phyloP scores from a whole-genome alignment of 2,888 invertebrate genomes.

The Zelleria hepariella region DNA sequence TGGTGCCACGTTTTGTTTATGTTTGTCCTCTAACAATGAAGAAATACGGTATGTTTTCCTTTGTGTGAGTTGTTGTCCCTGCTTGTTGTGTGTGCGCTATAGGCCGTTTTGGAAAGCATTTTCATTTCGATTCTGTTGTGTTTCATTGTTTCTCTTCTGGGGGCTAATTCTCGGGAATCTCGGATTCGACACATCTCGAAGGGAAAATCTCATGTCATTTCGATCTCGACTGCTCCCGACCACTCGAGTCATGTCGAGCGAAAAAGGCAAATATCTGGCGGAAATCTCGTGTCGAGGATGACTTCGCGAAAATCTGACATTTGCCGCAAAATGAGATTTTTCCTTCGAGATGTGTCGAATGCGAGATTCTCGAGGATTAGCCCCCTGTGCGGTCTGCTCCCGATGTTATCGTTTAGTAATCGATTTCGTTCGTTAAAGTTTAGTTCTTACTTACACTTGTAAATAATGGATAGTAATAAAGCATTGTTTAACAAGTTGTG shows the following conservation, averaged over 20 bases:
- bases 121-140: constrained; percentile 30
- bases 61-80: constrained; percentile 59
- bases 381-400: too few species aligned
- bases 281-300: too few species aligned
- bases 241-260: too few species aligned
- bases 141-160: constrained; percentile 4
- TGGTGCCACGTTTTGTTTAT: constrained; percentile 49
- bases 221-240: too few species aligned
- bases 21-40: constrained; percentile 36
- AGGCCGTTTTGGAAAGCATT: constrained; percentile 69
- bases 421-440: constrained; percentile 19
- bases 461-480: not conserved
- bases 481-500: constrained; percentile 4
- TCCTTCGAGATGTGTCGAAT: too few species aligned
- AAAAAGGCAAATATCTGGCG: too few species aligned
- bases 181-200: too few species aligned
- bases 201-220: too few species aligned
- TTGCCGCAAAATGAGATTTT: too few species aligned
- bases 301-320: too few species aligned
- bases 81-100: constrained; percentile 71
- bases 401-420: constrained; percentile 2
- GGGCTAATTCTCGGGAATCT: too few species aligned
- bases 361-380: too few species aligned
- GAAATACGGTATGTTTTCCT: constrained; percentile 44
- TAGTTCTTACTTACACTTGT: not conserved